Conservation (phyloP, 2,888 invertebrate species). For the Hirudinaria manillensis region DNA sequence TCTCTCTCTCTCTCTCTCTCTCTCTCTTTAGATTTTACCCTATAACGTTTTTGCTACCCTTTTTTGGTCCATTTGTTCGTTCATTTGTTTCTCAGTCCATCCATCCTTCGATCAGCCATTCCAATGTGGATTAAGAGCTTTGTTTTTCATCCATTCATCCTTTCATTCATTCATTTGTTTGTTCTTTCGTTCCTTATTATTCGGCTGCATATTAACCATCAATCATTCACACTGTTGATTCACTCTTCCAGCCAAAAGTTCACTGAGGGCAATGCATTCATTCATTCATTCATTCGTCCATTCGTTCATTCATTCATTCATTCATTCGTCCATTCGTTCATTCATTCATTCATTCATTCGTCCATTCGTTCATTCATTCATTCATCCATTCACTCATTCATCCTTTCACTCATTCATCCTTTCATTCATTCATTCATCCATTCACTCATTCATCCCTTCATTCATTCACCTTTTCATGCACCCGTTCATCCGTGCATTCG, state of each 20-base stretch:
- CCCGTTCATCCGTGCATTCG: no score
- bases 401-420: background rate
- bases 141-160: background rate
- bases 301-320: background rate
- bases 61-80: background rate
- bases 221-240: background rate
- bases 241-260: background rate
- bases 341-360: no score
- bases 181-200: background rate
- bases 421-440: no score
- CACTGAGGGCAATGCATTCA: background rate
- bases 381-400: no score
- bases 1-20: slow-evolving; percentile 1
- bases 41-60: no score
- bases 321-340: background rate
- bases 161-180: slow-evolving; percentile 12
- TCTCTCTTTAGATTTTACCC: background rate
- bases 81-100: background rate
- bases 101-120: background rate
- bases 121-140: background rate
- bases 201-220: background rate
- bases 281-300: background rate
- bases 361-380: no score
- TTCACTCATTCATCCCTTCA: no score
- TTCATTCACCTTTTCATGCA: no score